Evolutionary conservation across 2,113 vertebrate species (phyloP), one percentile per base, ranked within the genome.

Genomic region (Lethenteron reissneri): DNA sequence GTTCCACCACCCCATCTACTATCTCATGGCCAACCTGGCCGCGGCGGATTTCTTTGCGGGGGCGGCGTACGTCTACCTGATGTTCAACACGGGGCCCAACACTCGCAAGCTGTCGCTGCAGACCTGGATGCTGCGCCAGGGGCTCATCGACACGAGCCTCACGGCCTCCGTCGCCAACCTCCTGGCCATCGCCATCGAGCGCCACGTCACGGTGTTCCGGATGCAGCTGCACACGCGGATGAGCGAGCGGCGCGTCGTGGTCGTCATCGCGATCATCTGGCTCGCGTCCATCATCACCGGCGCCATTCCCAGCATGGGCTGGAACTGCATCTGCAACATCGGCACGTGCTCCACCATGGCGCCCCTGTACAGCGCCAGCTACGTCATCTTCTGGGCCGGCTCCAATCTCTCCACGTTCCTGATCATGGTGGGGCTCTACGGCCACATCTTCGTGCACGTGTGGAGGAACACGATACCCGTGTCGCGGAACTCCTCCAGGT

Each of bases 1-100:
- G 74, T 97, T 99, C 80, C 94, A 99, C 78, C 97, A 96, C 76
- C 94, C 94, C 83, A 99, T 99, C 81, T 99, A 97, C 87, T 97
- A 99, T 79, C 82, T 99, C 78, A 99, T 99, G 94, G 94, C 94
- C 73, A 99, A 99, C 76, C 81, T 99, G 79, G 94, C 94, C 0
- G 94, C 94, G 68, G 94, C 94, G 1, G 94, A 99, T 84, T 99
- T 97, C 80, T 97, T 99, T 76, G 92, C 94, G 2, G 94, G 94
- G 71, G 79, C 97, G 80, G 94, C 94, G n/a, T 99, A 99, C 79
- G 95, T 97, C 79, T 97, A 99, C 82, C 79, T 99, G 77, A 99
- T 99, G 92, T 99, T 96, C 80, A 99, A 99, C 83, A 99, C 94
- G 9, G 94, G 94, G 72, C 94, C 94, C 58, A 99, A 99, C 78